Base-by-base conservation (phyloP, 2,113 vertebrate species). In the Anoura caudifer region DNA sequence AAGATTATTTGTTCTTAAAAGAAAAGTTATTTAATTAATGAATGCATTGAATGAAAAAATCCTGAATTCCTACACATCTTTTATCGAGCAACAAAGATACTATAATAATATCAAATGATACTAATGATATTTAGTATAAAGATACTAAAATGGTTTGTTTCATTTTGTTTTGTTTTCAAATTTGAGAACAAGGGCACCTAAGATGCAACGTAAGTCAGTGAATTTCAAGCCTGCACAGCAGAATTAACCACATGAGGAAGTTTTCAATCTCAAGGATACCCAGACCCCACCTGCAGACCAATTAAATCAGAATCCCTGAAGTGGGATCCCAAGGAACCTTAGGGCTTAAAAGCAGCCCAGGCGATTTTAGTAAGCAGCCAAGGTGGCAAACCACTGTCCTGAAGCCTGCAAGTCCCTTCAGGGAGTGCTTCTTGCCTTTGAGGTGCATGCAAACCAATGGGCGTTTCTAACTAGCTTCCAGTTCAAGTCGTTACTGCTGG, bases 11-110 rank as follows among this genome's bases (percentile, higher is more conserved):
- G 24, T 77, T 88, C 22, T 84, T 82, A 86, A 91, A 87, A 83
- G 50, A 89, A 91, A 87, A 73, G 28, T 87, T 72, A 91, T 63
- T 47, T 81, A 90, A 90, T 81, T 90, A 93, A 83, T 31, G 7
- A 36, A 47, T 82, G 16, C 20, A 43, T 56, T 22, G 13, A 67
- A 82, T 77, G 72, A 84, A 26, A 93, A 82, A 93, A 77, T 67
- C 52, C 41, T 91, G 38, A 88, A 69, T 88, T 75, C 38, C 67
- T 95, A 36, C 24, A 15, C 14, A 83, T 52, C 75, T 92, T 96
- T 87, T 22, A n/a, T 77, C 16, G 9, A 88, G 61, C 61, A 90
- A 61, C 38, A 79, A 73, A 73, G 22, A 41, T 36, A 50, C 22
- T 80, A 87, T 28, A 59, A 52, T 52, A 16, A 50, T 14, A 50